These are phyloP conservation scores for Sipha flava DNA, from an alignment of 1,140 invertebrate genomes.

Conservation along the genomic window DNA sequence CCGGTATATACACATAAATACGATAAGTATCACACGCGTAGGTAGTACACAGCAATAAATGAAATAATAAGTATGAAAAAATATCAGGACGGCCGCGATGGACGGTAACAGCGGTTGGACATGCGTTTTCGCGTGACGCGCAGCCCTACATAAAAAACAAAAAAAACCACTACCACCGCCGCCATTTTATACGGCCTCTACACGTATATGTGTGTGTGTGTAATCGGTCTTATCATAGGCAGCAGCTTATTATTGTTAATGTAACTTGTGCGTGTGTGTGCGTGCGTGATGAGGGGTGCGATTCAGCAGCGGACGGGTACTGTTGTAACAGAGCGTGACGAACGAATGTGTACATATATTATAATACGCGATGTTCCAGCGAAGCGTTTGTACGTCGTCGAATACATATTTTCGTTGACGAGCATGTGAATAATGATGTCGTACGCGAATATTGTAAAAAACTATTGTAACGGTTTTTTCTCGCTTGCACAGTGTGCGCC, in stretches of 20 bases:
- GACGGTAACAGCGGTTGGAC: not conserved
- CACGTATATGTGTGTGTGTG: not conserved
- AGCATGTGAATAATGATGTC: too few relatives aligned
- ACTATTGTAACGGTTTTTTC: too few relatives aligned
- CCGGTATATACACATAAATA: too few relatives aligned
- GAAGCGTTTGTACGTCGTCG: too few relatives aligned
- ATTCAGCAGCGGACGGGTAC: not conserved
- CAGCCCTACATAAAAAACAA: constrained; percentile 10
- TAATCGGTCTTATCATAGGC: not conserved
- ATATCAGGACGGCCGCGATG: not conserved
- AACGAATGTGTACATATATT: too few relatives aligned
- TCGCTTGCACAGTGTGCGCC: too few relatives aligned
- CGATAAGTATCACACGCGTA: too few relatives aligned
- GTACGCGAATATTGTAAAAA: too few relatives aligned
- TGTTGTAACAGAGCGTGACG: not conserved
- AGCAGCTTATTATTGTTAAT: not conserved
- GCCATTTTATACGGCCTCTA: constrained; percentile 28
- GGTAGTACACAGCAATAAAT: too few relatives aligned
- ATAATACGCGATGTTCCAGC: too few relatives aligned
- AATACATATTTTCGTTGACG: too few relatives aligned
- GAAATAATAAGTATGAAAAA: not conserved
- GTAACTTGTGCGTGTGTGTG: not conserved
- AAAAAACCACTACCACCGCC: not conserved
- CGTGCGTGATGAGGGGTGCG: not conserved
- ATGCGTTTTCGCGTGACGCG: constrained; percentile 23